phyloP scores from a whole-genome alignment of 2,888 invertebrate genomes.

The Microplitis manilae region DNA sequence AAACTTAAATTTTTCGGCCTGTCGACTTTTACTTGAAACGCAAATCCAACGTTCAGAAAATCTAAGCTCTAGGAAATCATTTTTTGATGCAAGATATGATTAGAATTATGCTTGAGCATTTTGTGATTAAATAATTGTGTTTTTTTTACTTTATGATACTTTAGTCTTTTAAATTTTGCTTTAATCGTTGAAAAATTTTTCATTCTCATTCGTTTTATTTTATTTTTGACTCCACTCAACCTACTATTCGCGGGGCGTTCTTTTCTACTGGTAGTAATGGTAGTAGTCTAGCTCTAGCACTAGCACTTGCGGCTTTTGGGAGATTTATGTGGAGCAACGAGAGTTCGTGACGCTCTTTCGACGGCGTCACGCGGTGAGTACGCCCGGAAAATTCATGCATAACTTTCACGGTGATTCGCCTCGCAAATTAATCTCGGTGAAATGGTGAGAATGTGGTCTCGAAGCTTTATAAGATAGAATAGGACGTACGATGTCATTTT shows the following conservation, averaged over 20 bases:
- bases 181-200: slow-evolving; percentile 30
- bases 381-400: slow-evolving; percentile 58
- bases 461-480: slow-evolving; percentile 8
- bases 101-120: no score
- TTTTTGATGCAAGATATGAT: no score
- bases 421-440: slow-evolving; percentile 45
- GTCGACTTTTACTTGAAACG: slow-evolving; percentile 44
- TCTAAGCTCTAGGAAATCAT: slow-evolving; percentile 21
- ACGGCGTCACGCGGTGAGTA: slow-evolving; percentile 42
- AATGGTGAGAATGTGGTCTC: slow-evolving; percentile 19
- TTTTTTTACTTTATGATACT: slow-evolving; percentile 18
- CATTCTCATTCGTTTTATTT: neutral
- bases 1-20: slow-evolving; percentile 63
- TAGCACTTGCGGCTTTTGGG: slow-evolving; percentile 37
- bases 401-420: slow-evolving; percentile 58
- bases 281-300: neutral
- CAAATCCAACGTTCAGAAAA: neutral
- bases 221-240: neutral
- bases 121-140: no score
- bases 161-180: slow-evolving; percentile 15
- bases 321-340: slow-evolving; percentile 40
- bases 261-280: slow-evolving; percentile 1
- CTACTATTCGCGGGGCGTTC: slow-evolving; percentile 1
- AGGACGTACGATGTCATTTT: neutral
- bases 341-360: slow-evolving; percentile 43